A percentile compares a stretch with the other conserved stretches of the same genome.
Evolutionary conservation across 2,888 invertebrate genomes (phyloP).

Genomic region (Ochropleura leucogaster): DNA sequence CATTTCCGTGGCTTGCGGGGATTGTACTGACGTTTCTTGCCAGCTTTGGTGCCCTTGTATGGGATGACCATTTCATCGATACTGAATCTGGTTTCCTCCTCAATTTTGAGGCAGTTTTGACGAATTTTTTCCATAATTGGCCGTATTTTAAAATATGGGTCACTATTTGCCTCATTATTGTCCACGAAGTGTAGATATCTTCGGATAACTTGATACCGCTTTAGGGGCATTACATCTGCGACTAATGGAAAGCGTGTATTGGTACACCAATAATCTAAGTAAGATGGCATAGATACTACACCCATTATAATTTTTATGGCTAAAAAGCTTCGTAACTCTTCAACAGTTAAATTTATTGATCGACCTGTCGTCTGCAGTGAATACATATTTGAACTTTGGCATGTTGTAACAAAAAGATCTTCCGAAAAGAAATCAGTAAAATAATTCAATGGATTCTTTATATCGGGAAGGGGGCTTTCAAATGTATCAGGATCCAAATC

Average conservation of each 20-base stretch:
- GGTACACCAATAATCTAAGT: background rate
- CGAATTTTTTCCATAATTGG: no score
- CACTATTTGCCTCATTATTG: background rate
- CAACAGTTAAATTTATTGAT: background rate
- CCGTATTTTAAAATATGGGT: background rate
- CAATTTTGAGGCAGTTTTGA: constrained; percentile 1
- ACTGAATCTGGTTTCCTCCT: background rate
- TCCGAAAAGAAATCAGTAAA: constrained; percentile 15
- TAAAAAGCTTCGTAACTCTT: background rate
- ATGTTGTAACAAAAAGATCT: constrained; percentile 7
- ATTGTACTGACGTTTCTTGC: constrained; percentile 14
- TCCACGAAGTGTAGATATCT: background rate
- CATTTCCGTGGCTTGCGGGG: constrained; percentile 15
- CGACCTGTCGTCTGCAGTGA: background rate
- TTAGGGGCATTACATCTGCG: background rate
- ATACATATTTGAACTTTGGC: constrained; percentile 11
- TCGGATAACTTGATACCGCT: background rate
- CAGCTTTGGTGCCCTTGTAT: background rate
- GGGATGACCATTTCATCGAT: background rate
- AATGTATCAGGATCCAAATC: no score
- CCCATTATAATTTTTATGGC: background rate
- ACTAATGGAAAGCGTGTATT: background rate
- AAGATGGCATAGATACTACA: background rate
- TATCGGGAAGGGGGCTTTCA: no score
- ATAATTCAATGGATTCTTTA: constrained; percentile 11